phyloP scores from a whole-genome alignment of 2,113 vertebrate genomes.

The Trematocara marginatum region DNA sequence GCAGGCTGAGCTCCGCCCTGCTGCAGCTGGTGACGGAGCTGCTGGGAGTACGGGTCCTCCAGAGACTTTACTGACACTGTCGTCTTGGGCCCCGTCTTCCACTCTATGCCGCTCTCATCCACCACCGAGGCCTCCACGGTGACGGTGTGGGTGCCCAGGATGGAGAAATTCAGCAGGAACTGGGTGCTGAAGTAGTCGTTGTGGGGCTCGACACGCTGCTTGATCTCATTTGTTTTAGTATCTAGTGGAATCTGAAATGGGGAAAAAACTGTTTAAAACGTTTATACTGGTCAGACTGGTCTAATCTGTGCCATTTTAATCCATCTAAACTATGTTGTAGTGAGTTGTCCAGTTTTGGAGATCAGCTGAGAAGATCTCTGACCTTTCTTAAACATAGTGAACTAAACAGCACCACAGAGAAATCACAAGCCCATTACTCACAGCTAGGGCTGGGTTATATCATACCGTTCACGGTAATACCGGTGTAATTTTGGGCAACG shows the following conservation, averaged over 20 bases:
- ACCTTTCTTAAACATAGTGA: not conserved
- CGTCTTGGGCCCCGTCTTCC: constrained; percentile 92
- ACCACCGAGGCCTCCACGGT: constrained; percentile 93
- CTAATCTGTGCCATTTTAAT: not conserved
- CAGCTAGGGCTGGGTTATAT: too few relatives aligned
- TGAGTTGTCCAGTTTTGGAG: not conserved
- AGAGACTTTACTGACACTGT: constrained; percentile 89
- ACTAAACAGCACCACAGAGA: not conserved
- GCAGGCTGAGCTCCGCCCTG: constrained; percentile 50
- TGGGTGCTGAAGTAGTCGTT: constrained; percentile 99
- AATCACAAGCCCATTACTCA: not conserved
- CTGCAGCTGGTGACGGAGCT: constrained; percentile 84
- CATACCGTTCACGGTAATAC: too few relatives aligned
- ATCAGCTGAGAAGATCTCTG: not conserved
- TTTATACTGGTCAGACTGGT: not conserved
- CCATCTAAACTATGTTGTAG: not conserved
- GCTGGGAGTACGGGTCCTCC: constrained; percentile 92
- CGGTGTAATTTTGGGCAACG: too few relatives aligned
- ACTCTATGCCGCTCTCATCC: constrained; percentile 86
- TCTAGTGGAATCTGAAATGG: constrained; percentile 82
- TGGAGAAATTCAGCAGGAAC: constrained; percentile 89
- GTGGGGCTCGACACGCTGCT: constrained; percentile 93
- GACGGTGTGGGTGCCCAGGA: constrained; percentile 89
- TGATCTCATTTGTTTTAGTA: constrained; percentile 88
- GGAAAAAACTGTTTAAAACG: not conserved